Conservation (phyloP, 2,888 invertebrate genomes). For the Augiades crinisus region DNA sequence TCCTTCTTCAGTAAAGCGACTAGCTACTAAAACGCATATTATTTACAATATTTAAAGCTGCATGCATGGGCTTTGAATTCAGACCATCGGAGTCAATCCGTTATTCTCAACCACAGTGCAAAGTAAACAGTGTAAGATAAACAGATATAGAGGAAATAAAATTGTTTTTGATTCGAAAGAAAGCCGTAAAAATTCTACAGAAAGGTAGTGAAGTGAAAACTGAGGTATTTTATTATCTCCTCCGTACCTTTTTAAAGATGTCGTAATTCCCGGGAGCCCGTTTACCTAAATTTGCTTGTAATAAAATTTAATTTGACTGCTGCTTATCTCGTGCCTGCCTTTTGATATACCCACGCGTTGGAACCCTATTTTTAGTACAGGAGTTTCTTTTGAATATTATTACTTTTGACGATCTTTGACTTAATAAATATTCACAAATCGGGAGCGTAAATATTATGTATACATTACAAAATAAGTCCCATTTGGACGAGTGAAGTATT, state of each 20-base stretch:
- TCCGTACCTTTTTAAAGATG: constrained; percentile 14
- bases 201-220: constrained; percentile 21
- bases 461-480: too few relatives aligned
- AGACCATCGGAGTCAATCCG: too few relatives aligned
- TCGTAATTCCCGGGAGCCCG: constrained; percentile 11
- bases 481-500: too few relatives aligned
- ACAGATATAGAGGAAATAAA: background rate
- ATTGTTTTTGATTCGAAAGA: background rate
- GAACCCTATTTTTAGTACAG: background rate
- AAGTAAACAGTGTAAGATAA: too few relatives aligned
- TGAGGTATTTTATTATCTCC: constrained; percentile 13
- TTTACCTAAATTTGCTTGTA: constrained; percentile 13
- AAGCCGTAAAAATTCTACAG: constrained; percentile 6
- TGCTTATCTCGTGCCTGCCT: constrained; percentile 8
- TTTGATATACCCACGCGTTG: constrained; percentile 2
- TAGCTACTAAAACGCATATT: too few relatives aligned
- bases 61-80: too few relatives aligned
- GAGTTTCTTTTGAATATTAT: background rate
- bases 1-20: too few relatives aligned
- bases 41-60: too few relatives aligned
- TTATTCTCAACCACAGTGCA: too few relatives aligned
- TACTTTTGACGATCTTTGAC: too few relatives aligned
- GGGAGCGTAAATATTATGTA: too few relatives aligned
- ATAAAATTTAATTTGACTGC: constrained; percentile 22
- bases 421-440: too few relatives aligned